Evolutionary conservation across 2,113 vertebrate species (phyloP).

Genomic region (Corythornis madagascariensis): DNA sequence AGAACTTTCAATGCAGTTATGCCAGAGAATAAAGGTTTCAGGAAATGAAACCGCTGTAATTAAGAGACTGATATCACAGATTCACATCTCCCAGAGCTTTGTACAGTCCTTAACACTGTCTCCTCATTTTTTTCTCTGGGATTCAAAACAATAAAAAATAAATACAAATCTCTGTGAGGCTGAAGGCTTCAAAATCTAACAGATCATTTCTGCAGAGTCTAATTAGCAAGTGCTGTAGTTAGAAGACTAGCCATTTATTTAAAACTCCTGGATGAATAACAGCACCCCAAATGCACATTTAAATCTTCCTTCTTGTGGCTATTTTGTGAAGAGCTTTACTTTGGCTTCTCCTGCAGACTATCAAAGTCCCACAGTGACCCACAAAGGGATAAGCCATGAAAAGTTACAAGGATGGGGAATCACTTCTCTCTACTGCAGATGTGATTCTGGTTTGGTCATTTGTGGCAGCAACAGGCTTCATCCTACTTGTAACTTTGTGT

Average conservation of each 20-base stretch:
- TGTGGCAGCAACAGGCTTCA: not conserved
- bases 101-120: not conserved
- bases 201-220: not conserved
- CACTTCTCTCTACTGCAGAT: not conserved
- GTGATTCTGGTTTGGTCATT: not conserved
- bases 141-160: not conserved
- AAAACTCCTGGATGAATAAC: not conserved
- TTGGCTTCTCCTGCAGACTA: not conserved
- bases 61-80: not conserved
- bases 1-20: not conserved
- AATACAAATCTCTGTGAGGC: not conserved
- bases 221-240: not conserved
- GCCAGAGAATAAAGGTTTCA: constrained; percentile 12
- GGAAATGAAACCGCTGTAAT: not conserved
- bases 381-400: not conserved
- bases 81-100: not conserved
- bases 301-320: not conserved
- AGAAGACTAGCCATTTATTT: not conserved
- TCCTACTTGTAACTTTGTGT: not conserved
- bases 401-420: not conserved
- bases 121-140: not conserved
- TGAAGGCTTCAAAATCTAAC: not conserved
- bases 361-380: not conserved
- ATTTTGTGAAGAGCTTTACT: not conserved
- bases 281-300: not conserved